Evolutionary conservation across 1,140 invertebrate species (phyloP).

Genomic region (Camponotus pennsylvanicus): DNA sequence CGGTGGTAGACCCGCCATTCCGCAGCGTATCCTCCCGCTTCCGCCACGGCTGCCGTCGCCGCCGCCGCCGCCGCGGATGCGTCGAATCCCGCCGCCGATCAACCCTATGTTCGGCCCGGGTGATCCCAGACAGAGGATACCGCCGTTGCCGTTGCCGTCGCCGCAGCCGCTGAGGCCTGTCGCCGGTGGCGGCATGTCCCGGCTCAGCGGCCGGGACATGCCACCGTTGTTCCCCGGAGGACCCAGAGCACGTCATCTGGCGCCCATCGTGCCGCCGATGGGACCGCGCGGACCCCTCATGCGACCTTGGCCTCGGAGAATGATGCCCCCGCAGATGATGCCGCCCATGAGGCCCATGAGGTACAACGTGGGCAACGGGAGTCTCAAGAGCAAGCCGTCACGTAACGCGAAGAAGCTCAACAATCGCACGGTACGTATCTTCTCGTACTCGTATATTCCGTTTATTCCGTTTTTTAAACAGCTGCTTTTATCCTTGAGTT

Average conservation of each 20-base stretch:
- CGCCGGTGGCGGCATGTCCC: slow-evolving; percentile 66
- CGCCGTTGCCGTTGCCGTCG: slow-evolving; percentile 59
- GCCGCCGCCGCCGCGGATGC: slow-evolving; percentile 74
- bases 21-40: slow-evolving; percentile 74
- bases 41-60: slow-evolving; percentile 72
- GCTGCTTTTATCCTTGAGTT: slow-evolving; percentile 10
- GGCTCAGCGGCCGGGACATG: slow-evolving; percentile 60
- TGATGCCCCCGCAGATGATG: slow-evolving; percentile 66
- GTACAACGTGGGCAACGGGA: slow-evolving; percentile 72
- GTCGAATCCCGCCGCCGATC: slow-evolving; percentile 68
- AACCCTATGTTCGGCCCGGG: slow-evolving; percentile 73
- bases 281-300: slow-evolving; percentile 74
- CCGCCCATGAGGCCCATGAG: slow-evolving; percentile 78
- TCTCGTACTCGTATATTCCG: background rate
- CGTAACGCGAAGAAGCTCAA: slow-evolving; percentile 77
- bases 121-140: slow-evolving; percentile 76
- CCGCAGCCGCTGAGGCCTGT: slow-evolving; percentile 57
- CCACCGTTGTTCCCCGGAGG: slow-evolving; percentile 72
- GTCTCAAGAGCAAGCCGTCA: slow-evolving; percentile 73
- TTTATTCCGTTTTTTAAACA: slow-evolving; percentile 7
- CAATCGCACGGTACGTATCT: slow-evolving; percentile 78
- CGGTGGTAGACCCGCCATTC: slow-evolving; percentile 71
- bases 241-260: slow-evolving; percentile 70
- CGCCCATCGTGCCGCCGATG: slow-evolving; percentile 76
- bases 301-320: slow-evolving; percentile 74